phyloP scores from a whole-genome alignment of 2,113 vertebrate species.

The Salvator merianae region DNA sequence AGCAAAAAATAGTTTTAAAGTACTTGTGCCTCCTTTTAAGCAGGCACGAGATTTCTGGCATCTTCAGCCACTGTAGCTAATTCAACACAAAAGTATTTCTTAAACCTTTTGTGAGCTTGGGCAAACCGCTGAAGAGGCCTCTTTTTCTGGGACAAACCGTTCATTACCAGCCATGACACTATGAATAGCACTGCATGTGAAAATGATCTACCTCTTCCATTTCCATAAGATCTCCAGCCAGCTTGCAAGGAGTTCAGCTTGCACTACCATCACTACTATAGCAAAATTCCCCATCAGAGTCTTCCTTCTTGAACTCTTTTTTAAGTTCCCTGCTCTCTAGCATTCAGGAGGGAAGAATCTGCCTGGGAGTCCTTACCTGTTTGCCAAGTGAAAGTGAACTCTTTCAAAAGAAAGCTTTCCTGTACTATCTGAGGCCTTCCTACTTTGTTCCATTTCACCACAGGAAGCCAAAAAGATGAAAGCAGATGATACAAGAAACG shows the following conservation, averaged over 20 bases:
- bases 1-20: too few relatives aligned
- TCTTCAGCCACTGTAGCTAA: too few relatives aligned
- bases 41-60: too few relatives aligned
- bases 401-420: conserved; percentile 46
- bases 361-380: conserved; percentile 18
- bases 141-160: neutral
- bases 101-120: too few relatives aligned
- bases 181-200: neutral
- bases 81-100: too few relatives aligned
- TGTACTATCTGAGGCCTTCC: conserved; percentile 38
- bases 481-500: conserved; percentile 23
- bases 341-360: conserved; percentile 44
- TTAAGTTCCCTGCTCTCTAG: conserved; percentile 25
- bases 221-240: neutral
- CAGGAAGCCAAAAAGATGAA: conserved; percentile 52
- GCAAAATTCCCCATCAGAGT: conserved; percentile 38
- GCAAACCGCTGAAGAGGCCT: neutral
- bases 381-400: conserved; percentile 32
- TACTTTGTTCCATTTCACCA: conserved; percentile 46
- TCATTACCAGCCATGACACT: neutral
- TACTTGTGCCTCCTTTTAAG: too few relatives aligned
- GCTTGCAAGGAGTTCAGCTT: conserved; percentile 5
- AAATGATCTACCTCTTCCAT: neutral
- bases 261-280: conserved; percentile 6
- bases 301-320: conserved; percentile 57